A percentile compares a stretch with the other conserved stretches of the same genome.
These are phyloP conservation scores for Cheilosia vernalis DNA, from an alignment of 2,888 invertebrate species.

Conservation along the genomic window DNA sequence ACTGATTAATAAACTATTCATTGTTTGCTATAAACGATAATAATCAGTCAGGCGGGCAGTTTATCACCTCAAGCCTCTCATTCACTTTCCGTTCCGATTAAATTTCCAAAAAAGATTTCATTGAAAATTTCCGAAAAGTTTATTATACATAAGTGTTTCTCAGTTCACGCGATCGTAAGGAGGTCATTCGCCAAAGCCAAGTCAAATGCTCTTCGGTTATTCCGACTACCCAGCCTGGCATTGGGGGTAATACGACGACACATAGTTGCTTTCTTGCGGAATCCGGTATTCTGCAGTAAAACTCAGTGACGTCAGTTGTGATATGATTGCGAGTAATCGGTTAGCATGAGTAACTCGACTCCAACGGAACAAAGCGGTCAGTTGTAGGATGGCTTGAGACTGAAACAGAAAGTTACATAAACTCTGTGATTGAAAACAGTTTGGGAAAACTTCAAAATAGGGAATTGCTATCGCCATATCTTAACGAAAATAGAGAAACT, in stretches of 20 bases:
- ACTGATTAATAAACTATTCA: conserved; percentile 17
- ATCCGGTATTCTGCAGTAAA: conserved; percentile 62
- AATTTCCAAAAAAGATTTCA: conserved; percentile 58
- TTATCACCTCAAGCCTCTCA: conserved; percentile 6
- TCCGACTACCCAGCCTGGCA: conserved; percentile 48
- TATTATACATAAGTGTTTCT: background rate
- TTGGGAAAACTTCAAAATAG: conserved; percentile 33
- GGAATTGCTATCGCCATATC: conserved; percentile 10
- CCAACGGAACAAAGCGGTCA: conserved; percentile 26
- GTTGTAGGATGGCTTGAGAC: background rate
- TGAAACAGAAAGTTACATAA: conserved; percentile 46
- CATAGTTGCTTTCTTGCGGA: conserved; percentile 2
- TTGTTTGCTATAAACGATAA: conserved; percentile 5
- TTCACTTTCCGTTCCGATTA: conserved; percentile 1
- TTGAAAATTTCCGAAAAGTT: conserved; percentile 38
- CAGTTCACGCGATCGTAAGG: conserved; percentile 47
- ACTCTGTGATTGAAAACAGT: background rate
- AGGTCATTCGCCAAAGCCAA: conserved; percentile 55
- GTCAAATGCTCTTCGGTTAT: conserved; percentile 63
- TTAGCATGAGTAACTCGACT: conserved; percentile 17
- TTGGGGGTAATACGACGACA: conserved; percentile 54
- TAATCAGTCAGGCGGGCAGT: conserved; percentile 9
- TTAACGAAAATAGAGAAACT: conserved; percentile 17
- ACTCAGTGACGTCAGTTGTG: conserved; percentile 61
- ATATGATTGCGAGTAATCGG: conserved; percentile 31